phyloP scores from a whole-genome alignment of 1,140 invertebrate species.

The Drosophila kikkawai region DNA sequence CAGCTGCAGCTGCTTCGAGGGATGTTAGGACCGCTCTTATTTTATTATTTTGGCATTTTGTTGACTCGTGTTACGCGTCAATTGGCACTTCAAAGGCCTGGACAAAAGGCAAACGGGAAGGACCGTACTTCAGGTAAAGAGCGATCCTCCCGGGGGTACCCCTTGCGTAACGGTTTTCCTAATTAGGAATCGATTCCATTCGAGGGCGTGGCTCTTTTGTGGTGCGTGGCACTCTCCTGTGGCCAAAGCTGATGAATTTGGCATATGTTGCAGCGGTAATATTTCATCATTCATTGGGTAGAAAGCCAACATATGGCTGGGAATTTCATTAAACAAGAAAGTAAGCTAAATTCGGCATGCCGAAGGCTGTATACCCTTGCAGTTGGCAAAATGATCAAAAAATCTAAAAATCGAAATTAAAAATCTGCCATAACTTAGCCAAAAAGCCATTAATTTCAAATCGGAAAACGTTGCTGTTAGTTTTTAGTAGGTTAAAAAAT shows the following conservation, averaged over 20 bases:
- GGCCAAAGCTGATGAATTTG: conserved; percentile 46
- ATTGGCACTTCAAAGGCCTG: conserved; percentile 41
- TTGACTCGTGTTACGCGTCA: conserved; percentile 76
- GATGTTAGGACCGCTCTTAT: conserved; percentile 15
- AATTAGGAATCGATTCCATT: conserved; percentile 70
- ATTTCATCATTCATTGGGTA: conserved; percentile 31
- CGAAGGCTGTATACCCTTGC: no score
- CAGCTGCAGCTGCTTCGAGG: conserved; percentile 31
- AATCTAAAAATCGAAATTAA: no score
- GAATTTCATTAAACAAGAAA: neutral
- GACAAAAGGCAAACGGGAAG: conserved; percentile 7
- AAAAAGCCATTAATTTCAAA: no score
- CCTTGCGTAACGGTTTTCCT: conserved; percentile 53
- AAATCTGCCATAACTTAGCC: no score
- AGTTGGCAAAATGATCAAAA: no score
- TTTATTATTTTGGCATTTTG: conserved; percentile 38
- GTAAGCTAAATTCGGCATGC: no score
- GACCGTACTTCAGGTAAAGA: conserved; percentile 46
- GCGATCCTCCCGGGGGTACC: conserved; percentile 8
- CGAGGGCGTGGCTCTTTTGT: conserved; percentile 35
- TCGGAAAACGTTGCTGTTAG: no score
- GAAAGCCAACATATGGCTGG: conserved; percentile 41
- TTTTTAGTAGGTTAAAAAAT: no score
- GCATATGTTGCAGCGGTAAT: conserved; percentile 59
- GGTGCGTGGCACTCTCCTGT: conserved; percentile 27